Percentiles rank a stretch among this genome's conserved stretches.
Conservation (phyloP, 2,797 vertebrate species). For the Syngnathus rostellatus region DNA sequence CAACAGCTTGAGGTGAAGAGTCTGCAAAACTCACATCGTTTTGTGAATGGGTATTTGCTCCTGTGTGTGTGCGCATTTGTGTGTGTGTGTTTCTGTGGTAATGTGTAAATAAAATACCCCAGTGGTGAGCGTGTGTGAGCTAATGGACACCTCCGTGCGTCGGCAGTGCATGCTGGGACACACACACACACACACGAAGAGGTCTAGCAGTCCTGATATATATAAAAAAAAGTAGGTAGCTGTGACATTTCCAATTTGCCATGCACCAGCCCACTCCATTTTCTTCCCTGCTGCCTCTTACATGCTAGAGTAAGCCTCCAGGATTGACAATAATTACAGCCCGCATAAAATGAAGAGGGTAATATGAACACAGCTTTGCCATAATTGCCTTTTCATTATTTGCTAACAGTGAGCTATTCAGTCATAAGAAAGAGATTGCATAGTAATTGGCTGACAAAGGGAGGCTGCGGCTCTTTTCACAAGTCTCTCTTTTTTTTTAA, state of each 20-base stretch:
- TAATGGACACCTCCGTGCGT: slow-evolving; percentile 49
- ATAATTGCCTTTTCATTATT: slow-evolving; percentile 99
- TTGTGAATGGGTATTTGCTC: slow-evolving; percentile 39
- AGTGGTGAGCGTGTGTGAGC: slow-evolving; percentile 9
- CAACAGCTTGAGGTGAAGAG: slow-evolving; percentile 74
- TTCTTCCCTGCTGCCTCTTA: slow-evolving; percentile 92
- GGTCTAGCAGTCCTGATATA: slow-evolving; percentile 85
- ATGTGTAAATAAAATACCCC: slow-evolving; percentile 51
- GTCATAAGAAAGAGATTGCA: slow-evolving; percentile 96
- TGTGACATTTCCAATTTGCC: slow-evolving; percentile 99
- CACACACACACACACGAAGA: slow-evolving; percentile 46
- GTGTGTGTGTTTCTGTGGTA: slow-evolving; percentile 31
- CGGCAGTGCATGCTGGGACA: slow-evolving; percentile 35
- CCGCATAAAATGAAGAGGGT: slow-evolving; percentile 94
- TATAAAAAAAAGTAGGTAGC: slow-evolving; percentile 71
- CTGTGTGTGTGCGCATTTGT: neutral
- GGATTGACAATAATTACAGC: slow-evolving; percentile 98
- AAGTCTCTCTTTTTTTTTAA: slow-evolving; percentile 74
- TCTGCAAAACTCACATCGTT: slow-evolving; percentile 72
- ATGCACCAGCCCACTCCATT: slow-evolving; percentile 96
- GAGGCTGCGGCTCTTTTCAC: slow-evolving; percentile 87
- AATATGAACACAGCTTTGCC: slow-evolving; percentile 94
- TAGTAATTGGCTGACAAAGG: slow-evolving; percentile 99
- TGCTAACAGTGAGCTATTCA: slow-evolving; percentile 99
- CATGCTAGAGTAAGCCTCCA: slow-evolving; percentile 98